phyloP scores from a whole-genome alignment of 2,113 vertebrate species.

The Charadrius vociferus region DNA sequence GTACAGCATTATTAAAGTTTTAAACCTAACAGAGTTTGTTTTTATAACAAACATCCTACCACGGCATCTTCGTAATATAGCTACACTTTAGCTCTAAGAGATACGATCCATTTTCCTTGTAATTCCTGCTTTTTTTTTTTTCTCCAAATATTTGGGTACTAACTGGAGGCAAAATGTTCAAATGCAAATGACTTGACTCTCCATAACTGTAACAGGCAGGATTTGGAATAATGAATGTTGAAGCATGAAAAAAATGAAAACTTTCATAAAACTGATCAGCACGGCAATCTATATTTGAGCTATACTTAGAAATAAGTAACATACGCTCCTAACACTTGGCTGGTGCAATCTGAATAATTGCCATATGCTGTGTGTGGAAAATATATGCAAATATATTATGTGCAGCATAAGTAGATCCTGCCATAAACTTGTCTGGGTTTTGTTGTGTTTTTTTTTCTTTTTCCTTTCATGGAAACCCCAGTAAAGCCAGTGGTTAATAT shows the following conservation, averaged over 20 bases:
- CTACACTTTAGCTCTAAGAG: background rate
- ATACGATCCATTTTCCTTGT: background rate
- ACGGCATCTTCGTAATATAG: fast-evolving
- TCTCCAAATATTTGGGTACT: background rate
- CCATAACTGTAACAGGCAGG: background rate
- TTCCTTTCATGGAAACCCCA: background rate
- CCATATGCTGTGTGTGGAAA: conserved; percentile 29
- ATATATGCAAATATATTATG: conserved; percentile 17
- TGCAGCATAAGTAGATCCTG: background rate
- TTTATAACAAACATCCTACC: background rate
- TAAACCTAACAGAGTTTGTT: too few species aligned
- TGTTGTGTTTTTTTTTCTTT: background rate
- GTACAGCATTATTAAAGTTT: background rate
- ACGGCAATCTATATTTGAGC: background rate
- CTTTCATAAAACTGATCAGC: background rate
- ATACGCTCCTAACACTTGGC: background rate
- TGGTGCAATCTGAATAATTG: conserved; percentile 3
- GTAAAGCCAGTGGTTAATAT: background rate
- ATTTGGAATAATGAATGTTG: background rate
- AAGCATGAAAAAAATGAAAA: background rate
- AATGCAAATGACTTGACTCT: background rate
- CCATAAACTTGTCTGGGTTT: background rate
- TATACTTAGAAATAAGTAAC: background rate
- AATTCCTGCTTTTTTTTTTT: background rate
- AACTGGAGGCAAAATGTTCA: background rate